These are phyloP conservation scores for Cephus rjabovi DNA, from an alignment of 2,888 invertebrate genomes.

Conservation along the genomic window DNA sequence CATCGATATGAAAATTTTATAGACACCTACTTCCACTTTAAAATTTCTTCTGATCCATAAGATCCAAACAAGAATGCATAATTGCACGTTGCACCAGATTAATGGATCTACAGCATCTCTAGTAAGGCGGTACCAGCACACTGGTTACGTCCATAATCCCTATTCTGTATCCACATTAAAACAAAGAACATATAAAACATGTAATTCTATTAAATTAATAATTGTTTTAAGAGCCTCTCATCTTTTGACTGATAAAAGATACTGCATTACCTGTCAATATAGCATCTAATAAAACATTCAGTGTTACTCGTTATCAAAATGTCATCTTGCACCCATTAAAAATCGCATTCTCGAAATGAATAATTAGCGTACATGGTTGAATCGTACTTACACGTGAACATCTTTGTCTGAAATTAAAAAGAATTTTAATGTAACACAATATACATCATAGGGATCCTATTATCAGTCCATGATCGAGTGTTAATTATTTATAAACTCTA, in stretches of 20 bases:
- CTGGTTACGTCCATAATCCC: neutral
- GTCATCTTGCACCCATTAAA: neutral
- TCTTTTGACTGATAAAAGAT: neutral
- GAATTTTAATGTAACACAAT: neutral
- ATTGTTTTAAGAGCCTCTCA: neutral
- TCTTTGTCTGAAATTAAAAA: neutral
- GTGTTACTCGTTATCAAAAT: neutral
- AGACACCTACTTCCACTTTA: slow-evolving; percentile 18
- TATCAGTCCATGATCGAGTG: no score
- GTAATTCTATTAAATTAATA: neutral
- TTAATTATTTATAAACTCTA: neutral
- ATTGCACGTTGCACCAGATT: neutral
- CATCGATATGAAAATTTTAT: slow-evolving; percentile 16
- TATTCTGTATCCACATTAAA: neutral
- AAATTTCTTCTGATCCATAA: neutral
- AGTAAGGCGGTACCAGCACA: neutral
- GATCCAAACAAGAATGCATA: neutral
- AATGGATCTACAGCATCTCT: neutral
- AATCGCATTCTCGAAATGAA: neutral
- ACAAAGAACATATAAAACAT: neutral
- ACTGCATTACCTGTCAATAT: neutral
- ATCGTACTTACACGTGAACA: neutral
- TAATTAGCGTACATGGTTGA: neutral
- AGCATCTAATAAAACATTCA: neutral
- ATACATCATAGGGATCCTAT: no score